Percentiles rank a stretch among this genome's conserved stretches.
These are phyloP conservation scores for Eclectus roratus DNA, from an alignment of 2,113 vertebrate species.

Conservation along the genomic window DNA sequence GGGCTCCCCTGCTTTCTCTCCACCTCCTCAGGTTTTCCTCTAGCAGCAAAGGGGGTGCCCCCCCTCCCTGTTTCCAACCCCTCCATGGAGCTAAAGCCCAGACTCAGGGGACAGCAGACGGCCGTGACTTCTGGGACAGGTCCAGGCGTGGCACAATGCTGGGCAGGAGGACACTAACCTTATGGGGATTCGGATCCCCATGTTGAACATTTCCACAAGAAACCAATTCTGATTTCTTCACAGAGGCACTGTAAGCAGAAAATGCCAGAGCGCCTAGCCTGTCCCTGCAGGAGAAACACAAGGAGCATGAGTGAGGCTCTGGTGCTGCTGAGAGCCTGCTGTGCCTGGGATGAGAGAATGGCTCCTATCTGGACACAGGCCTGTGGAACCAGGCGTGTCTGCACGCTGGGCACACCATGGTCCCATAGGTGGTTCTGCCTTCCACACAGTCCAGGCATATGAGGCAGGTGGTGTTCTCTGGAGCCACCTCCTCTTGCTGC, in stretches of 20 bases:
- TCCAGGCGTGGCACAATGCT: neutral
- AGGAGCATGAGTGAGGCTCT: neutral
- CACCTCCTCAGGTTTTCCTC: neutral
- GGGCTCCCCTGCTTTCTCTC: neutral
- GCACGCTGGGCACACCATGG: neutral
- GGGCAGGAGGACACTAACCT: neutral
- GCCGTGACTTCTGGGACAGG: neutral
- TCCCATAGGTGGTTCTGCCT: neutral
- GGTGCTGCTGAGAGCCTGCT: neutral
- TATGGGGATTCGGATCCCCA: neutral
- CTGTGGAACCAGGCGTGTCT: neutral
- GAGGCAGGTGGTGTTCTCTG: neutral
- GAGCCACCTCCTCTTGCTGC: neutral
- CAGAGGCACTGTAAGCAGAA: neutral
- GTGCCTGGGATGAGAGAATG: neutral
- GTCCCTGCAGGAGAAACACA: neutral
- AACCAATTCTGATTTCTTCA: neutral
- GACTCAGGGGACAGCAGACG: fast-evolving
- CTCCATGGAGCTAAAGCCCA: neutral
- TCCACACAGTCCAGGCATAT: neutral
- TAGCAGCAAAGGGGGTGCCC: neutral
- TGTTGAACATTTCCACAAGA: neutral
- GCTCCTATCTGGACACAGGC: neutral
- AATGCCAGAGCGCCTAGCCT: neutral
- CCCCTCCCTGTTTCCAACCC: fast-evolving